Base-by-base conservation (phyloP, 2,113 vertebrate species). In the Falco punctatus region DNA sequence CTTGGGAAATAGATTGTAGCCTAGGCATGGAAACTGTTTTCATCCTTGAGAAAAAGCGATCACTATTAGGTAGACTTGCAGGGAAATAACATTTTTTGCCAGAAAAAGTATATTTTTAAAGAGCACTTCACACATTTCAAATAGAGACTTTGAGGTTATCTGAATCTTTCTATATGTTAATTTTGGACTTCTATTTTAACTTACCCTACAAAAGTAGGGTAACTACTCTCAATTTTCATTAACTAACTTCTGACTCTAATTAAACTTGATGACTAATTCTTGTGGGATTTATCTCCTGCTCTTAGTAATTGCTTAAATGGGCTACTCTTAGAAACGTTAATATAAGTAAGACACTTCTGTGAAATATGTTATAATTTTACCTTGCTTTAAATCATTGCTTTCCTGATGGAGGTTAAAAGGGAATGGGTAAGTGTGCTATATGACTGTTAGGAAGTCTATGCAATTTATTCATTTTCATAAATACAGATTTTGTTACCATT, bases 351-450 rank as follows among this genome's bases (percentile, higher is more conserved):
- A 74, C 72, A 38, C 94, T 81, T 95, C 35, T 69, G 93, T 97
- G 97, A 94, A 98, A 97, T 93, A 74, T 95, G 65, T 97, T 96
- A 21, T 96, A 79, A 93, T 97, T 97, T 28, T 97, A 92, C 97
- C 97, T 98, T 98, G 98, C 98, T 99, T 99, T 97, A 93, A 97
- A 96, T 95, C 97, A 98, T 97, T 98, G 97, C 98, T 98, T 98
- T 98, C 98, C 96, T 96, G 97, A 97, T 99, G 98, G 98, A 99
- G 99, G 99, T 99, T 98, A 99, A 98, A 97, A 99, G 99, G 98
- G 99, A 99, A 98, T 98, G 99, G 99, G 99, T 99, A 98, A 99
- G 99, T 99, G 66, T 86, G 94, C 64, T 90, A 10, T 93, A 48
- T 95, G 35, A 64, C 87, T 94, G 90, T 96, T 96, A 96, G 96